phyloP scores from a whole-genome alignment of 2,113 vertebrate species.

The Plotosus lineatus region DNA sequence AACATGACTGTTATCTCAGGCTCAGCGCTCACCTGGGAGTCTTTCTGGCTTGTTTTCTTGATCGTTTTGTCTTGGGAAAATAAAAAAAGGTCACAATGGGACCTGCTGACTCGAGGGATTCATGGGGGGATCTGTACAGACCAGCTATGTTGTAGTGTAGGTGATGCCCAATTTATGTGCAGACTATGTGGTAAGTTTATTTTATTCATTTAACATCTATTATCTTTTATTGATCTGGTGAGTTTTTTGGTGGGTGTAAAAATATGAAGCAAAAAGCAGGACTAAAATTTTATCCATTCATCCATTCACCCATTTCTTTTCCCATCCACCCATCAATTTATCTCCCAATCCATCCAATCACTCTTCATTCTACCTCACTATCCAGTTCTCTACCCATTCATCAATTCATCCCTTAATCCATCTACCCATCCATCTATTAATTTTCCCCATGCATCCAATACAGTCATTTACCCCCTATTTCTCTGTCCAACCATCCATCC shows the following conservation, averaged over 20 bases:
- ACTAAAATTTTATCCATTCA: not conserved
- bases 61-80: slow-evolving; percentile 36
- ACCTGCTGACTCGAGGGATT: not conserved
- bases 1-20: slow-evolving; percentile 13
- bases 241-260: not conserved
- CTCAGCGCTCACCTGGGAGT: slow-evolving; percentile 26
- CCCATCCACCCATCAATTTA: no score
- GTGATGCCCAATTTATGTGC: not conserved
- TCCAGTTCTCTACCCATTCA: no score
- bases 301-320: no score
- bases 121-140: not conserved
- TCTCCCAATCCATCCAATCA: no score
- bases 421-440: no score
- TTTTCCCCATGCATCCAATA: no score
- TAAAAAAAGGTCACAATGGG: slow-evolving; percentile 30
- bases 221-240: not conserved
- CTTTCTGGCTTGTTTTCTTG: slow-evolving; percentile 41
- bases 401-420: no score
- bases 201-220: no score
- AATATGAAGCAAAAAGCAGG: not conserved
- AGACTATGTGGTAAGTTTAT: not conserved
- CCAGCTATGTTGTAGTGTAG: not conserved
- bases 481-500: no score
- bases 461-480: no score
- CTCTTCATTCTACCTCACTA: no score